These are phyloP conservation scores for Narcine bancroftii DNA, from an alignment of 2,113 vertebrate genomes.

Conservation along the genomic window DNA sequence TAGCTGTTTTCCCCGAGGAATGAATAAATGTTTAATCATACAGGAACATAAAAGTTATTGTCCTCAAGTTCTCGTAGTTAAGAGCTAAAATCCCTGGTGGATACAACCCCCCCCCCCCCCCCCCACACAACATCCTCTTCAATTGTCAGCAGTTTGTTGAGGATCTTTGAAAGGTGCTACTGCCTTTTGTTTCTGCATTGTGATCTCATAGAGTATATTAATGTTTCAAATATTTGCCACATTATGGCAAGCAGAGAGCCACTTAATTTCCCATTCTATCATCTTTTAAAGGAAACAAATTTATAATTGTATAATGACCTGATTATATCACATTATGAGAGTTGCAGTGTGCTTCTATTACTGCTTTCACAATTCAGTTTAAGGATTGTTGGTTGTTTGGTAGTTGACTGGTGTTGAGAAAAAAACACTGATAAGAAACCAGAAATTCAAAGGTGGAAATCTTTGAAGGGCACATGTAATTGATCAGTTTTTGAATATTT, in stretches of 20 bases:
- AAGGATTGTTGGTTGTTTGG: not conserved
- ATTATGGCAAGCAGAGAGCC: not conserved
- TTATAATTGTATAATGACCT: not conserved
- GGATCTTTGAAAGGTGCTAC: not conserved
- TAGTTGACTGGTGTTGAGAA: not conserved
- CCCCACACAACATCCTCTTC: too few species aligned
- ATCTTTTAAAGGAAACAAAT: not conserved
- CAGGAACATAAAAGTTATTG: conserved; percentile 10
- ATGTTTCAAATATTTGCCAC: not conserved
- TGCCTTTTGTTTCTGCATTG: not conserved
- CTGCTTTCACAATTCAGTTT: not conserved
- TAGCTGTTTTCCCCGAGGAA: not conserved
- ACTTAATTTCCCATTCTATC: conserved; percentile 5
- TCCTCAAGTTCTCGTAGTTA: not conserved
- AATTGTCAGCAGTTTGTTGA: not conserved
- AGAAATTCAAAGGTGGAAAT: not conserved
- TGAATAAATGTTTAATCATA: not conserved
- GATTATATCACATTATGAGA: not conserved
- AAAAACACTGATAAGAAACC: not conserved
- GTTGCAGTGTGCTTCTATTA: not conserved
- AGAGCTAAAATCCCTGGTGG: not conserved
- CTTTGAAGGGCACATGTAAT: not conserved
- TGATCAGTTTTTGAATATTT: not conserved
- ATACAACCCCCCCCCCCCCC: not conserved
- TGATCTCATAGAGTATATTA: not conserved